phyloP scores from a whole-genome alignment of 2,113 vertebrate genomes.

The Seriola dumerili region DNA sequence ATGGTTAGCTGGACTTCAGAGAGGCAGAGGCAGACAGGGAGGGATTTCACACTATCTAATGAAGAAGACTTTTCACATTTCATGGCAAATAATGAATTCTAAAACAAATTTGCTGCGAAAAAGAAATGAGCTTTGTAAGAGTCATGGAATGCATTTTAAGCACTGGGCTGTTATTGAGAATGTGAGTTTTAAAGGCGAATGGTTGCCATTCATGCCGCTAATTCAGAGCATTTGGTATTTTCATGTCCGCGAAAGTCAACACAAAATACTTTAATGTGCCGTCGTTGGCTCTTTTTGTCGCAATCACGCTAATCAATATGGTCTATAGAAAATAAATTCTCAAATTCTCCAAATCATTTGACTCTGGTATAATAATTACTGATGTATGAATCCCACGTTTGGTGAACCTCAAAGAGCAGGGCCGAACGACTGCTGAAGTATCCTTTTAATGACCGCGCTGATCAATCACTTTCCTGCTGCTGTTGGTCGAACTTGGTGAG shows the following conservation, averaged over 20 bases:
- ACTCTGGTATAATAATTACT: conserved; percentile 70
- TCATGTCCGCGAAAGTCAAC: conserved; percentile 35
- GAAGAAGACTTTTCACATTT: conserved; percentile 83
- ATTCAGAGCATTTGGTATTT: conserved; percentile 57
- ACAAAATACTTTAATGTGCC: conserved; percentile 50
- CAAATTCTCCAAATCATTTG: conserved; percentile 73
- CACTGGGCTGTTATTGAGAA: conserved; percentile 44
- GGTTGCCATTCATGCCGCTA: conserved; percentile 78
- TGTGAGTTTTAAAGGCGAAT: conserved; percentile 67
- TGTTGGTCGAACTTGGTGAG: conserved; percentile 48
- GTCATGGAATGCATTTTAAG: conserved; percentile 73
- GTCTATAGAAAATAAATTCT: conserved; percentile 72
- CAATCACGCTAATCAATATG: conserved; percentile 78
- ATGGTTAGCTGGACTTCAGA: conserved; percentile 80
- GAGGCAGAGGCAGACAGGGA: conserved; percentile 69
- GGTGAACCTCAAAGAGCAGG: conserved; percentile 73
- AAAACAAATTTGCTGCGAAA: conserved; percentile 76
- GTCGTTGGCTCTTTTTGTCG: conserved; percentile 57
- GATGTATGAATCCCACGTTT: conserved; percentile 55
- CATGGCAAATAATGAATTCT: conserved; percentile 84
- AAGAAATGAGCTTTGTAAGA: conserved; percentile 71
- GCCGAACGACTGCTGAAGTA: conserved; percentile 45
- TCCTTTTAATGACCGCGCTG: conserved; percentile 58
- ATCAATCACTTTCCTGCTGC: conserved; percentile 60
- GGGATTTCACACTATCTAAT: conserved; percentile 81